These are phyloP conservation scores for Musca domestica DNA, from an alignment of 1,140 invertebrate genomes.

Conservation along the genomic window DNA sequence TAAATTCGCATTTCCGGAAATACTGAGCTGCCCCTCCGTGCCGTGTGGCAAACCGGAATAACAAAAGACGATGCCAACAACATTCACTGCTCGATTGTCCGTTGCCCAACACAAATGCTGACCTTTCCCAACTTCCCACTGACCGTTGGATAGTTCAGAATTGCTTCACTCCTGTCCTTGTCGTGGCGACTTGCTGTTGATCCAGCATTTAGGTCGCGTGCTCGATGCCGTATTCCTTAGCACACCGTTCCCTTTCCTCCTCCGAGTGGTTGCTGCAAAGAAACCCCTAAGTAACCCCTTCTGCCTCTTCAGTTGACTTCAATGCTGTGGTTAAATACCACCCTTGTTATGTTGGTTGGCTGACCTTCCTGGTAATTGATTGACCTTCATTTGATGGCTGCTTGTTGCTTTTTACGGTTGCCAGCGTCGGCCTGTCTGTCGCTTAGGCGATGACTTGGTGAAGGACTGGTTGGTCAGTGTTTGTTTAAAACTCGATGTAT, in stretches of 20 bases:
- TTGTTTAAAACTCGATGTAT: too few species aligned
- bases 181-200: neutral
- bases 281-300: neutral
- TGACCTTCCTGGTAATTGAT: conserved; percentile 7
- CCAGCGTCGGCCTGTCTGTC: too few species aligned
- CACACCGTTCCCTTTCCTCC: too few species aligned
- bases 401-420: too few species aligned
- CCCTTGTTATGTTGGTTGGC: too few species aligned
- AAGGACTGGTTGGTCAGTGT: too few species aligned
- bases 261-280: neutral
- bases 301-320: too few species aligned
- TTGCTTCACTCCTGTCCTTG: neutral
- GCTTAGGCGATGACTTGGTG: too few species aligned
- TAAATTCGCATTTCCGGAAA: neutral
- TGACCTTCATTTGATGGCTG: conserved; percentile 8
- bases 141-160: neutral
- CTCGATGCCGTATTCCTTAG: neutral
- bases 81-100: neutral
- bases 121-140: neutral
- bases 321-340: too few species aligned
- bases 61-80: neutral
- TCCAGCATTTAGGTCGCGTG: neutral
- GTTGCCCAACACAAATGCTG: neutral
- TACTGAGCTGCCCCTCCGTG: neutral
- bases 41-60: neutral